A percentile compares a stretch with the other conserved stretches of the same genome.
Evolutionary conservation across 2,888 invertebrate genomes (phyloP).

Genomic region (Macrosiphum euphorbiae): DNA sequence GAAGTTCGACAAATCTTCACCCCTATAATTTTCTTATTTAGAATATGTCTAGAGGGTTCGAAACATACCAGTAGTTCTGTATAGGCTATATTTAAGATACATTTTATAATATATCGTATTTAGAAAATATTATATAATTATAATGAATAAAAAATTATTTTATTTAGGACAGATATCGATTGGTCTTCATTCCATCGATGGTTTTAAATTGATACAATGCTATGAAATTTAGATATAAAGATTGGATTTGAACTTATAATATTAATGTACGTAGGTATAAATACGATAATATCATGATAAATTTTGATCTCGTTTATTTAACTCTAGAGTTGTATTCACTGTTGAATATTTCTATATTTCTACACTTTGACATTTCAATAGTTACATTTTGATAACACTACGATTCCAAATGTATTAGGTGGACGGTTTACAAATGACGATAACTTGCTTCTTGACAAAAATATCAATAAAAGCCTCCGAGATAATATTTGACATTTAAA

Average conservation of each 20-base stretch:
- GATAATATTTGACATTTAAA: no score
- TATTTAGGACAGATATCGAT: no score
- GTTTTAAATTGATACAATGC: no score
- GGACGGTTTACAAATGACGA: no score
- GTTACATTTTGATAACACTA: not conserved
- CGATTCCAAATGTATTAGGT: not conserved
- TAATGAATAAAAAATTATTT: not conserved
- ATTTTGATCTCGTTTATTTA: not conserved
- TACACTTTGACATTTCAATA: not conserved
- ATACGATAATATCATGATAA: no score
- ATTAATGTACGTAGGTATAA: no score
- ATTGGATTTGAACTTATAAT: not conserved
- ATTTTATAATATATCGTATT: not conserved
- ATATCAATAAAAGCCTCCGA: no score
- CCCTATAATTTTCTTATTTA: not conserved
- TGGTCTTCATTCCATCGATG: no score
- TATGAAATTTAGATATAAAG: not conserved
- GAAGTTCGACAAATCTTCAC: not conserved
- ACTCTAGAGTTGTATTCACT: not conserved
- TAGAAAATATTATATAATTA: no score
- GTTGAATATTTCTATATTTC: not conserved
- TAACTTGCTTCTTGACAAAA: no score
- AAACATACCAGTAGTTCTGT: not conserved
- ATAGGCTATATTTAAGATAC: not conserved
- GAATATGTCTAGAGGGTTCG: not conserved